Evolutionary conservation across 2,113 vertebrate species (phyloP).

Genomic region (Sakesphorus luctuosus): DNA sequence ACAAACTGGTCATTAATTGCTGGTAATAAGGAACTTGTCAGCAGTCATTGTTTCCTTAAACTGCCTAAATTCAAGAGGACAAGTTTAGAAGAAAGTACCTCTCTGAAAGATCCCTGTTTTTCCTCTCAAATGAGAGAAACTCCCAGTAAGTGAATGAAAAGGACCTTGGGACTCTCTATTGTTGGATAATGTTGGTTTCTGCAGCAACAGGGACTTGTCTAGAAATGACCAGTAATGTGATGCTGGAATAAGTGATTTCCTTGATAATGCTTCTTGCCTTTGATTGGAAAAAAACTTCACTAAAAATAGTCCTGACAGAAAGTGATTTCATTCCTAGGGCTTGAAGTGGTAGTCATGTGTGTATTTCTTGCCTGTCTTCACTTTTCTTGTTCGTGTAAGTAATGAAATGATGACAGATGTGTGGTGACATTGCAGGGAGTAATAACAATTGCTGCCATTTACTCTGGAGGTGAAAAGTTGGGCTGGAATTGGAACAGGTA

Average conservation of each 20-base stretch:
- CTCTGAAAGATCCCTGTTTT: conserved; percentile 48
- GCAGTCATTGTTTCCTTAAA: conserved; percentile 66
- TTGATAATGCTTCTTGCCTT: background rate
- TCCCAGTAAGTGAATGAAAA: conserved; percentile 15
- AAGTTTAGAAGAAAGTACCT: conserved; percentile 40
- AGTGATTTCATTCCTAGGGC: conserved; percentile 26
- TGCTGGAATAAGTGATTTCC: background rate
- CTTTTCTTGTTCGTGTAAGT: background rate
- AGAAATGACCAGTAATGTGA: background rate
- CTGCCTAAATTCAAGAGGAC: conserved; percentile 55
- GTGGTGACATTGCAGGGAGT: background rate
- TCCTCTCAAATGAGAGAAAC: background rate
- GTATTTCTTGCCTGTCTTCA: conserved; percentile 14
- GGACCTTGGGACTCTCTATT: background rate
- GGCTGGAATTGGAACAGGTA: background rate
- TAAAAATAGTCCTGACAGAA: conserved; percentile 25
- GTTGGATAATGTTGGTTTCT: background rate
- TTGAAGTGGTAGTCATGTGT: background rate
- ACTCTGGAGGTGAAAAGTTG: background rate
- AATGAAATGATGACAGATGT: background rate
- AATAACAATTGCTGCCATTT: conserved; percentile 19
- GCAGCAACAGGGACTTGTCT: background rate
- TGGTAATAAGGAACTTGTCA: conserved; percentile 73
- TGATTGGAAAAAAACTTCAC: background rate
- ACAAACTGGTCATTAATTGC: conserved; percentile 73